Conservation (phyloP, 2,888 invertebrate genomes). For the Meliscaeva auricollis region DNA sequence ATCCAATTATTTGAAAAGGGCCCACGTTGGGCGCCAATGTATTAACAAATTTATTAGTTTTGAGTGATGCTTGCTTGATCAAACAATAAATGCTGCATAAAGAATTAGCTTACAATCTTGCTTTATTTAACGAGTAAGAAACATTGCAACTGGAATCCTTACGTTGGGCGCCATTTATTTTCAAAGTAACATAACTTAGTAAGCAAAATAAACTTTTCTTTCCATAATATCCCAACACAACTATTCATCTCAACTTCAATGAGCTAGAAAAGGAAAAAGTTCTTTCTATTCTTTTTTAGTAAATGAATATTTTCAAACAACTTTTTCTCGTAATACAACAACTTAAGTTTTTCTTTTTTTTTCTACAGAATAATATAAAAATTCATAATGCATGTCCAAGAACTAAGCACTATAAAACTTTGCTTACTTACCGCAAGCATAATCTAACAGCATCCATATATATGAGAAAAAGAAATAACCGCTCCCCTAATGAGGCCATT, state of each 20-base stretch:
- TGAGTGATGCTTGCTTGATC: no score
- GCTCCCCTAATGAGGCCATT: conserved; percentile 63
- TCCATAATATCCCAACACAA: no score
- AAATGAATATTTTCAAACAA: neutral
- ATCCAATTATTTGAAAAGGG: no score
- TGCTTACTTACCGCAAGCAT: conserved; percentile 23
- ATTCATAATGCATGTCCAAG: conserved; percentile 39
- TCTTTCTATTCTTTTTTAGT: neutral
- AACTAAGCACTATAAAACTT: conserved; percentile 35
- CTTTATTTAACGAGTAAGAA: no score
- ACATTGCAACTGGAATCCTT: no score
- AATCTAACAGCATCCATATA: conserved; percentile 29
- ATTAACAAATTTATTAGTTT: no score
- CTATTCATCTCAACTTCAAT: neutral
- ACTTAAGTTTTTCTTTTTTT: neutral
- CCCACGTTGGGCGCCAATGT: no score
- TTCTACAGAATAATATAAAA: conserved; percentile 1
- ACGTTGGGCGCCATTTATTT: neutral
- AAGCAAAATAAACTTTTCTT: neutral
- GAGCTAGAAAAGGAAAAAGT: neutral
- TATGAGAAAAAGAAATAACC: conserved; percentile 14
- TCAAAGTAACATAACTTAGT: neutral
- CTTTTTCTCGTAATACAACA: neutral
- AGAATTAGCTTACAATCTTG: no score
- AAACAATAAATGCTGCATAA: no score